These are phyloP conservation scores for Helarctos malayanus DNA, from an alignment of 2,797 vertebrate genomes.

Conservation along the genomic window DNA sequence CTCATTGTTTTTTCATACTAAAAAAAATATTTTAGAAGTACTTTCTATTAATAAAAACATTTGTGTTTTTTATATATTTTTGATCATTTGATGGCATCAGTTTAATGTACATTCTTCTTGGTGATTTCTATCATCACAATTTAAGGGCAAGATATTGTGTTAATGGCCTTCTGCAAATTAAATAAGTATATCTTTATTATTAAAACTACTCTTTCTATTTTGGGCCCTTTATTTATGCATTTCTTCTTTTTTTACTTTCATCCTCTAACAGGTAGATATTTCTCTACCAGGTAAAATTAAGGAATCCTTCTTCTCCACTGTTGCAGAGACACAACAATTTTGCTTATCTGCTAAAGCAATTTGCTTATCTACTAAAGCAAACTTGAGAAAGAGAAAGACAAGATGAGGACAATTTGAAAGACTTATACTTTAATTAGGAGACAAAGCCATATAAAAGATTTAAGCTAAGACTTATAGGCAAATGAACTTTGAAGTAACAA, in stretches of 20 bases:
- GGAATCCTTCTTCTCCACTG: not conserved
- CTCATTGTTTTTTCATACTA: not conserved
- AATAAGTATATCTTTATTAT: not conserved
- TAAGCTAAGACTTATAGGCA: not conserved
- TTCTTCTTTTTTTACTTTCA: not conserved
- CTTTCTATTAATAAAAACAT: not conserved
- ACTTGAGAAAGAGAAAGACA: not conserved
- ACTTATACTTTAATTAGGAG: constrained; percentile 17
- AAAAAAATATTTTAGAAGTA: not conserved
- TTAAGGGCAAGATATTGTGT: not conserved
- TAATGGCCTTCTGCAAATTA: not conserved
- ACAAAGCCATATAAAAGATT: not conserved
- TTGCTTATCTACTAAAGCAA: not conserved
- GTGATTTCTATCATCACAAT: not conserved
- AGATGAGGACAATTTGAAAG: not conserved
- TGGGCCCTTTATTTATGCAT: not conserved
- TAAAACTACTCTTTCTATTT: not conserved
- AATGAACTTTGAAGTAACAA: constrained; percentile 10
- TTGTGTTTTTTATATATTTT: not conserved
- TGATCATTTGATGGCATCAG: not conserved
- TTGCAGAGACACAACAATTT: not conserved
- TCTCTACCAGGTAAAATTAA: not conserved
- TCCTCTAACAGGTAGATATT: not conserved
- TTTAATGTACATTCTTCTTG: not conserved
- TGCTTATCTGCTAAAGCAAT: no score